Conservation (phyloP, 2,888 invertebrate genomes). For the Aporophyla lueneburgensis region DNA sequence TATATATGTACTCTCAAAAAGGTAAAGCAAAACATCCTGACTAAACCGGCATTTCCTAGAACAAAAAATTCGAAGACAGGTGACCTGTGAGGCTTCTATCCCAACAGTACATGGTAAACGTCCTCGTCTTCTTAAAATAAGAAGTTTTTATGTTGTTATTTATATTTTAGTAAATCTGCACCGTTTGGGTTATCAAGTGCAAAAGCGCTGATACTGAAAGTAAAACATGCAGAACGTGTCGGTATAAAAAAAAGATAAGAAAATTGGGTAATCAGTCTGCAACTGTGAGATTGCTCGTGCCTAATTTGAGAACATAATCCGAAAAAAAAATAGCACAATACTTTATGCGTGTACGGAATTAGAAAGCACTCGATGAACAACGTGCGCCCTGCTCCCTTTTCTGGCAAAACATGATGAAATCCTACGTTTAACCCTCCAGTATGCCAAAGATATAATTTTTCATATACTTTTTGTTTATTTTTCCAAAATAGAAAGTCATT, state of each 20-base stretch:
- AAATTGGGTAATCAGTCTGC: neutral
- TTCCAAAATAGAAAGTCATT: no score
- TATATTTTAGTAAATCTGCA: neutral
- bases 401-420: constrained; percentile 40
- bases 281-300: neutral
- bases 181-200: constrained; percentile 9
- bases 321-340: neutral
- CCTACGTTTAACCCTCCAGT: constrained; percentile 33
- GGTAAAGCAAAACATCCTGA: no score
- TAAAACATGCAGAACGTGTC: neutral
- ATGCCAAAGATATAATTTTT: constrained; percentile 31
- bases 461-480: neutral
- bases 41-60: no score
- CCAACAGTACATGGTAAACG: neutral
- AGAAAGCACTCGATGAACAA: constrained; percentile 13
- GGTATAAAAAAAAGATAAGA: constrained; percentile 1
- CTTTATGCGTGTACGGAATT: neutral
- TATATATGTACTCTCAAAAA: no score
- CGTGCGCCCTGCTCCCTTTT: constrained; percentile 27
- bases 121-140: neutral
- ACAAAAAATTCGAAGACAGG: no score
- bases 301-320: neutral
- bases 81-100: no score
- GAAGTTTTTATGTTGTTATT: neutral
- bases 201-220: neutral